These are phyloP conservation scores for Ormyrus rosae DNA, from an alignment of 2,888 invertebrate genomes.

Conservation along the genomic window DNA sequence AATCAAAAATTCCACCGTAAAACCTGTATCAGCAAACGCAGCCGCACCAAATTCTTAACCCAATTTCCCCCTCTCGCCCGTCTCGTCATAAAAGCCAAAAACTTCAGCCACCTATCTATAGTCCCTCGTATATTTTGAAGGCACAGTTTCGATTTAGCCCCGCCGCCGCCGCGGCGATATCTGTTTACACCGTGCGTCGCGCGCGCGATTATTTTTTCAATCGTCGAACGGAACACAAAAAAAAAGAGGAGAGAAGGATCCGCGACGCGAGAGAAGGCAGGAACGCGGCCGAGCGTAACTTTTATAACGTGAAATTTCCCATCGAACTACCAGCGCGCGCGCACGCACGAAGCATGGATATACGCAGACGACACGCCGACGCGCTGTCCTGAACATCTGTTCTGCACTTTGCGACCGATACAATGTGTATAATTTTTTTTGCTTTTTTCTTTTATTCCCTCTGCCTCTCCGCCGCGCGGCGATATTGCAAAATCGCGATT, in stretches of 20 bases:
- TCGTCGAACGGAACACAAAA: constrained; percentile 6
- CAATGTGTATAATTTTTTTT: constrained; percentile 29
- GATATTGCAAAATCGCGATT: too few relatives aligned
- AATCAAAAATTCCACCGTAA: background rate
- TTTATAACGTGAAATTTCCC: constrained; percentile 39
- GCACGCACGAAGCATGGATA: constrained; percentile 11
- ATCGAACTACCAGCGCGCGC: background rate
- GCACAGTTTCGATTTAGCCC: background rate
- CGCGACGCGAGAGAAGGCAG: background rate
- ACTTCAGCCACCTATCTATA: background rate
- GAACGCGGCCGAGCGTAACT: background rate
- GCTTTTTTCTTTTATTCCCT: background rate
- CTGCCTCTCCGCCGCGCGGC: background rate
- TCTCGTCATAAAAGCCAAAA: background rate
- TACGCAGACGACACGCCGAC: constrained; percentile 7
- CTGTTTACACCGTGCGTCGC: background rate
- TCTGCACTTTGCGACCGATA: constrained; percentile 24
- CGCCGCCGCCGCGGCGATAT: background rate
- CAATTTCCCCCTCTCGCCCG: constrained; percentile 5
- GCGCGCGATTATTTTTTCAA: constrained; percentile 23
- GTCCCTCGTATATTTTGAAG: background rate
- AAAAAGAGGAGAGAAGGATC: background rate
- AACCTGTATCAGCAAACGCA: background rate
- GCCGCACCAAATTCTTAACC: constrained; percentile 26
- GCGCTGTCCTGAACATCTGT: constrained; percentile 33